These are phyloP conservation scores for Eubasilissa regina DNA, from an alignment of 1,140 invertebrate species.

Conservation along the genomic window DNA sequence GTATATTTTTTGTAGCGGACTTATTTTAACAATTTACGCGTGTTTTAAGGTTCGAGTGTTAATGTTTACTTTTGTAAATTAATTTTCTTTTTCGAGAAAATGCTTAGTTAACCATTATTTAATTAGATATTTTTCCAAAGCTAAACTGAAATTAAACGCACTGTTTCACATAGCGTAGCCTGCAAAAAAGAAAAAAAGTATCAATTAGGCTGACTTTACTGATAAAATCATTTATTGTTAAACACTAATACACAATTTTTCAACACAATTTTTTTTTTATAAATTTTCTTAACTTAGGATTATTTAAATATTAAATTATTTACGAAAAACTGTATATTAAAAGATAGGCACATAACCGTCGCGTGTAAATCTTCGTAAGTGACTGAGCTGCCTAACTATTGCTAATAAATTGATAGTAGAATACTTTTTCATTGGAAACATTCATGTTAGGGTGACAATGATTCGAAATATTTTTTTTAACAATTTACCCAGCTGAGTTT, in stretches of 20 bases:
- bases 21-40: background rate
- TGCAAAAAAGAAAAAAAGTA: background rate
- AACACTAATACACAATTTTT: background rate
- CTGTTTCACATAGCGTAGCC: background rate
- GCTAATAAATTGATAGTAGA: too few species aligned
- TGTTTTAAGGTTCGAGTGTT: constrained; percentile 3
- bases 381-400: too few species aligned
- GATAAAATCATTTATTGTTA: too few species aligned
- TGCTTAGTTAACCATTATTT: constrained; percentile 3
- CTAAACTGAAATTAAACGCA: background rate
- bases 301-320: too few species aligned
- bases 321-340: too few species aligned
- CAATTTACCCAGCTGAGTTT: too few species aligned
- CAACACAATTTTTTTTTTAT: background rate
- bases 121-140: background rate
- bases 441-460: too few species aligned
- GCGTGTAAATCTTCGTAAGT: too few species aligned
- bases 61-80: constrained; percentile 8
- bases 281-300: background rate
- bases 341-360: too few species aligned
- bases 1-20: background rate
- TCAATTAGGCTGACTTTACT: background rate
- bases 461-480: too few species aligned
- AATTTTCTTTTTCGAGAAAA: background rate
- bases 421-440: too few species aligned